Evolutionary conservation across 2,888 invertebrate species (phyloP), one percentile per base, ranked within the genome.

Genomic region (Dicycla oo): DNA sequence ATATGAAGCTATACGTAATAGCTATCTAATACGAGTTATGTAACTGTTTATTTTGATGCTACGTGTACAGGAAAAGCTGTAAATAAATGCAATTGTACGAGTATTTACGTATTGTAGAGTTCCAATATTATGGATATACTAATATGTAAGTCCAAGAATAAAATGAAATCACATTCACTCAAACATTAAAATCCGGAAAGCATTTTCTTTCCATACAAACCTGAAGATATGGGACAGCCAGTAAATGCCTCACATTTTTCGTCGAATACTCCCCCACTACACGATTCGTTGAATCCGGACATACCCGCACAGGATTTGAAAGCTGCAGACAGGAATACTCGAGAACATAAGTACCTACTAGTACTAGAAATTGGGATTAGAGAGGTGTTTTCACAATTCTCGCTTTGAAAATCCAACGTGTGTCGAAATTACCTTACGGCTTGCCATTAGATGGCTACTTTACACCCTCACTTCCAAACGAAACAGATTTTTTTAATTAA

Each of bases 401-500:
- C 15, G 5, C 13, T 58, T 63, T 26, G 38, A 45, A 68, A 61
- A 62, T 54, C 65, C 18, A 47, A 70, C 23, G 43, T 54, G 45
- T 61, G 70, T 45, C 65, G 65, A 81, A 69, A 60, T 30, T 67
- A 68, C 69, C 47, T 54, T 45, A 60, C 62, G 38, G 60, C 34
- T 64, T 47, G 45, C 58, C 65, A 56, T 73, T 73, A 77, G 61
- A 63, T 38, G 67, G 64, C 68, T 71, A 79, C 65, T 79, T 82
- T 77, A 77, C 71, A 71, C 47, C 70, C 57, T 73, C 78, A 81
- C 74, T 78, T 75, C 78, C 60, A 76, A 69, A 75, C 53, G 78
- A 75, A 81, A 85, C 78, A 78, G 85, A 75, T 82, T 84, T 85
- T n/a, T 85, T 85, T 81, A 85, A 84, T 85, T 82, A 85, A 86